Evolutionary conservation across 2,888 invertebrate species (phyloP), one percentile per base, ranked within the genome.

Genomic region (Steinernema scapterisci): DNA sequence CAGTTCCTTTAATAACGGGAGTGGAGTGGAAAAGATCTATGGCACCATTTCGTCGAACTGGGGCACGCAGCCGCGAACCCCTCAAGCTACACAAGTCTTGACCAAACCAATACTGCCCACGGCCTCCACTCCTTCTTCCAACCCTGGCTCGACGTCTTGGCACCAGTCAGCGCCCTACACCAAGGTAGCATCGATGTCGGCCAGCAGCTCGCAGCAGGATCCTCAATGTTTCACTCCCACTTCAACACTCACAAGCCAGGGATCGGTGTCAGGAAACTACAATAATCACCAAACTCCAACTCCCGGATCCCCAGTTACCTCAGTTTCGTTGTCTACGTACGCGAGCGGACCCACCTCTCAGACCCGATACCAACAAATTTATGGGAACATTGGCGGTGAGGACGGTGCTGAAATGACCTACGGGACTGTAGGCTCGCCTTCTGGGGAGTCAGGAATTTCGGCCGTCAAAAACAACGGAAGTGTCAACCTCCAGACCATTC

Each of bases 191-290:
- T 72, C 77, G 25, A 63, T 79, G 38, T 79, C 79, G 9, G 77
- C 83, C 23, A 79, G 77, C 56, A 80, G 80, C 23, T 80, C 80
- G 38, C 80, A 81, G 73, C 80, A 79, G 70, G 83, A 83, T 75
- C 77, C 77, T 23, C 82, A 81, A 74, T 83, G 83, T 76, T 83
- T 83, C 72, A 83, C 83, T 13, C 83, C 83, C 16, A 82, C 81
- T 23, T 83, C 83, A 7, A 83, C 84, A 3, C 77, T 82, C 71
- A 83, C 83, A 44, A 80, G 80, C 73, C 83, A 83, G 73, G 81
- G 80, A 44, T 78, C 79, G 51, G 76, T 76, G 38, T n/a, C n/a
- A n/a, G 73, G 73, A 38, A 79, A 72, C 71, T 79, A 77, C 71
- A 76, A 75, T 13, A 51, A 56, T 13, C 74, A 75, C 19, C 78